Percentiles rank a stretch among this genome's conserved stretches.
These are phyloP conservation scores for Propsilocerus akamusi DNA, from an alignment of 1,140 invertebrate genomes.

Conservation along the genomic window DNA sequence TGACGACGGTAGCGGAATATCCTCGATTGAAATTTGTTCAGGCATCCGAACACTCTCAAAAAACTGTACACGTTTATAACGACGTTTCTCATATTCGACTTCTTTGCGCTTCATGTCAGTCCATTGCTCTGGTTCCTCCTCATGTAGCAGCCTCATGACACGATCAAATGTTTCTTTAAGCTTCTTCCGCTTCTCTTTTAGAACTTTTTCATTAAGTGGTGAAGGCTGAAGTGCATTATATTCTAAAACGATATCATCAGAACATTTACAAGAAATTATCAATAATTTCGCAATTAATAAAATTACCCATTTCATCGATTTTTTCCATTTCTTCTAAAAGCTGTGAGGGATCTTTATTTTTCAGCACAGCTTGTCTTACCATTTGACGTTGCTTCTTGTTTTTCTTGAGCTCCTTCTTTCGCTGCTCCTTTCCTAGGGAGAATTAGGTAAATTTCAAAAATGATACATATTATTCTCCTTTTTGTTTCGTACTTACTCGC, in stretches of 20 bases:
- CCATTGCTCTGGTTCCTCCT: conserved; percentile 92
- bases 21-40: conserved; percentile 89
- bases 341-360: conserved; percentile 92
- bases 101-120: conserved; percentile 77
- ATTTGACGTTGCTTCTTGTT: conserved; percentile 93
- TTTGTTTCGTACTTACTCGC: conserved; percentile 57
- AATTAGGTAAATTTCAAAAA: not conserved
- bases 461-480: conserved; percentile 6
- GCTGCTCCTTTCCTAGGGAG: conserved; percentile 78
- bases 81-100: conserved; percentile 80
- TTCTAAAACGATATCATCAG: conserved; percentile 38
- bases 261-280: not conserved
- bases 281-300: conserved; percentile 1
- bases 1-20: conserved; percentile 75
- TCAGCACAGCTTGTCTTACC: conserved; percentile 88
- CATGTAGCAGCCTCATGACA: conserved; percentile 82
- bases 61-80: conserved; percentile 70
- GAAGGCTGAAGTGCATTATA: conserved; percentile 88
- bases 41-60: conserved; percentile 90
- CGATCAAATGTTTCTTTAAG: conserved; percentile 87
- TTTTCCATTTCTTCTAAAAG: conserved; percentile 91
- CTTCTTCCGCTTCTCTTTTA: conserved; percentile 93
- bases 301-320: conserved; percentile 90
- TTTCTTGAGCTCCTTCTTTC: conserved; percentile 95
- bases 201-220: conserved; percentile 86